Evolutionary conservation across 2,888 invertebrate species (phyloP), one percentile per base, ranked within the genome.

Genomic region (Diarsia mendica): DNA sequence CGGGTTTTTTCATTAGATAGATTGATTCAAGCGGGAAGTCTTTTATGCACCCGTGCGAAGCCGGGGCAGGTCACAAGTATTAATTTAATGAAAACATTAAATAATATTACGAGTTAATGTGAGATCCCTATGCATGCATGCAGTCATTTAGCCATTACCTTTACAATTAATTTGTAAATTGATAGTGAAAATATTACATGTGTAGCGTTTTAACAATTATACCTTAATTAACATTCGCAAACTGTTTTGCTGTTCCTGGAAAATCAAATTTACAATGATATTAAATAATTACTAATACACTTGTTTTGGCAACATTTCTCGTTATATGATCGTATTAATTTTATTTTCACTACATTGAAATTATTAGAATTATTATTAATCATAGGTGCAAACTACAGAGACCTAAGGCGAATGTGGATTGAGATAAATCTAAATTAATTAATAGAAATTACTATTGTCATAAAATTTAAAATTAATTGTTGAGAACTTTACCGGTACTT

Each of bases 321-420:
- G 39, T 23, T 23, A 44, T 20, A n/a, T 44, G 15, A 44, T 44
- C 28, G 10, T 44, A 44, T 55, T 33, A 18, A 58, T 46, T 69
- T 68, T 4, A 55, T 68, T 28, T 68, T 18, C n/a, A 72, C 3
- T 46, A 55, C 0, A 72, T 48, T 72, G 23, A 39, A 70, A 23
- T 70, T 4, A 33, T 3, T n/a, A 9, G 23, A 28, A 28, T 28
- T 28, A 28, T 28, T 28, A 28, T 23, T 23, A 18, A 39, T 48
- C 8, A 18, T 55, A 11, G 5, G 55, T 2, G 15, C 55, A 15
- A 23, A 23, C 23, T 13, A 15, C 23, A 23, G 55, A 8, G 2
- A 55, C 15, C 23, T 39, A 28, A 28, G 28, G 28, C 28, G 28
- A 28, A 28, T 28, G 28, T 28, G 28, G 28, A 28, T 28, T 28